These are phyloP conservation scores for Euura lappo DNA, from an alignment of 1,140 invertebrate species.

Conservation along the genomic window DNA sequence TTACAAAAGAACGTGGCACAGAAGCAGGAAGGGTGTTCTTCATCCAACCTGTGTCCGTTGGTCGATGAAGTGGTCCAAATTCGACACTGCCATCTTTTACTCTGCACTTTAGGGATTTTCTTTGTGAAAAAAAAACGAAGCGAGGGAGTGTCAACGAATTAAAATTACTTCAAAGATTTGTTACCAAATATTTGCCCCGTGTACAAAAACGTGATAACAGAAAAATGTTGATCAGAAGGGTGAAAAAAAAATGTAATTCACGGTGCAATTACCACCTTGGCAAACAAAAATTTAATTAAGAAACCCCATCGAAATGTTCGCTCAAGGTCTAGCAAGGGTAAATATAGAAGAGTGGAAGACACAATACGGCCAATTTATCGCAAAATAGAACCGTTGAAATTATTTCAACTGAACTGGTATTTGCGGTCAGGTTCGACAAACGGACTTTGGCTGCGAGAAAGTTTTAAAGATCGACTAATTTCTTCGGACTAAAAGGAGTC, in stretches of 20 bases:
- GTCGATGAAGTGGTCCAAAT: background rate
- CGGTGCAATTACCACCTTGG: background rate
- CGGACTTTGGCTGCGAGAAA: too few species aligned
- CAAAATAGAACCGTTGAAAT: background rate
- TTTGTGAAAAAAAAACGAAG: background rate
- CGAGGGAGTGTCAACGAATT: background rate
- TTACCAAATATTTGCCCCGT: too few species aligned
- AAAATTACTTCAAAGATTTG: background rate
- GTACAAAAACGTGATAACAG: background rate
- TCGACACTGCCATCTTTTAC: background rate
- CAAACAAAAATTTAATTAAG: constrained; percentile 29
- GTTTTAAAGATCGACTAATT: too few species aligned
- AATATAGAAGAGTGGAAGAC: constrained; percentile 16
- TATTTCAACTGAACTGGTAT: background rate
- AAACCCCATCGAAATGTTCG: constrained; percentile 15
- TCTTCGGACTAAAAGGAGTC: too few species aligned
- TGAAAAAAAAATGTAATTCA: too few species aligned
- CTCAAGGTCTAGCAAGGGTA: constrained; percentile 8
- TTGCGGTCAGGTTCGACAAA: too few species aligned
- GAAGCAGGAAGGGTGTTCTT: too few species aligned
- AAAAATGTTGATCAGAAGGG: background rate
- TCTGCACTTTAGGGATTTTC: background rate
- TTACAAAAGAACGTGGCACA: background rate
- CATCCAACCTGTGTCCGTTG: too few species aligned
- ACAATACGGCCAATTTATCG: constrained; percentile 29